phyloP scores from a whole-genome alignment of 2,888 invertebrate species.

The Rhaphigaster nebulosa region DNA sequence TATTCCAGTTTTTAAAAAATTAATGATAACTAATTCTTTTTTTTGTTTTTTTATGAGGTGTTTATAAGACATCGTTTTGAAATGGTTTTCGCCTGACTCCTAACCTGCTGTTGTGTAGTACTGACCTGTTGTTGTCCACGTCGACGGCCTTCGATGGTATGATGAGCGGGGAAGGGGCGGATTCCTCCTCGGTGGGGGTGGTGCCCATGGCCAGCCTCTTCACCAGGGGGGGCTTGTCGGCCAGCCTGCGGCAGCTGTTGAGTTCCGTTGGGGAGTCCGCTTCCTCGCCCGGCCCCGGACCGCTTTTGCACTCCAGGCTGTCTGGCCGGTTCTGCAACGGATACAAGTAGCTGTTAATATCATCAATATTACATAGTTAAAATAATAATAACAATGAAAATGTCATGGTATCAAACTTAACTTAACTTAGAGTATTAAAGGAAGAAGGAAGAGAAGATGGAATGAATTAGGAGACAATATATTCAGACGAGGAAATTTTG shows the following conservation, averaged over 20 bases:
- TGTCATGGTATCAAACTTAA: too few relatives aligned
- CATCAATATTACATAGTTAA: not conserved
- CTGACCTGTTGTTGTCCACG: constrained; percentile 73
- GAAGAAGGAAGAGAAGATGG: too few relatives aligned
- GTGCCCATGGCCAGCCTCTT: constrained; percentile 78
- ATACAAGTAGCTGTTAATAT: not conserved
- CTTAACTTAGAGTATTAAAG: too few relatives aligned
- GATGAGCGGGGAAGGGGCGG: constrained; percentile 66
- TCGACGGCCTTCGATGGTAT: constrained; percentile 73
- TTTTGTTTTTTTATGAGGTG: too few relatives aligned
- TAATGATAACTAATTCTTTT: too few relatives aligned
- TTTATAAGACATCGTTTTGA: too few relatives aligned
- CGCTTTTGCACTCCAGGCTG: constrained; percentile 70
- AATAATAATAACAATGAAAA: too few relatives aligned
- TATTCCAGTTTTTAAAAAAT: too few relatives aligned
- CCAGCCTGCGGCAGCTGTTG: constrained; percentile 85
- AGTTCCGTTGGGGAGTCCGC: constrained; percentile 90
- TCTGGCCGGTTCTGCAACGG: constrained; percentile 52
- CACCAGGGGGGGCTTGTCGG: constrained; percentile 84
- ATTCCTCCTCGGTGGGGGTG: constrained; percentile 63
- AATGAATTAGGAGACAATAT: too few relatives aligned
- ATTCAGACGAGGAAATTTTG: too few relatives aligned
- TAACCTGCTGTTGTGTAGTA: too few relatives aligned
- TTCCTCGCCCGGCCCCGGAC: constrained; percentile 74
- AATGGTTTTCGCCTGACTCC: too few relatives aligned